Percentiles rank a stretch among this genome's conserved stretches.
These are phyloP conservation scores for Odobenus rosmarus DNA, from an alignment of 2,113 vertebrate species.

Conservation along the genomic window DNA sequence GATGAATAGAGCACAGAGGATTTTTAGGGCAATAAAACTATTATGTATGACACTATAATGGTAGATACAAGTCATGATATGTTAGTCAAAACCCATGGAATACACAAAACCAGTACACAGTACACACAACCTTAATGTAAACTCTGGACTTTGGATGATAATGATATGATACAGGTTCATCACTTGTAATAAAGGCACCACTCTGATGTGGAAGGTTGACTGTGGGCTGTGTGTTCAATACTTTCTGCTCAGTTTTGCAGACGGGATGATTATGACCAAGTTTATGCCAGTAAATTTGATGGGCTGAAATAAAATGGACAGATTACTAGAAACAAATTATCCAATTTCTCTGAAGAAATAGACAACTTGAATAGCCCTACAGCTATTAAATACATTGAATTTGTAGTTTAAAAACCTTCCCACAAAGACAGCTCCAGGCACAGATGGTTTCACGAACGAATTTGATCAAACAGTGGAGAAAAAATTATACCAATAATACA, in stretches of 20 bases:
- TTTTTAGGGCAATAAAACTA: not conserved
- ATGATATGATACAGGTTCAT: fast-evolving
- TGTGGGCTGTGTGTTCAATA: not conserved
- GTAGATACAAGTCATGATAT: not conserved
- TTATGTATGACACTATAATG: fast-evolving
- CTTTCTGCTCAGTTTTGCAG: too few species aligned
- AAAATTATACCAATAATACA: not conserved
- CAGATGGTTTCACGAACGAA: not conserved
- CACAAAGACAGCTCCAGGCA: not conserved
- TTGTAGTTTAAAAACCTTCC: not conserved
- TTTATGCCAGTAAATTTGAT: not conserved
- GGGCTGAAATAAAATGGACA: not conserved
- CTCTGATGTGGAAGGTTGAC: fast-evolving
- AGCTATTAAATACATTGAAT: not conserved
- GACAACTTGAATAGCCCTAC: not conserved
- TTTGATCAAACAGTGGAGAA: not conserved
- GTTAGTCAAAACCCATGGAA: not conserved
- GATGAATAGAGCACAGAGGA: not conserved
- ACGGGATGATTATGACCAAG: not conserved
- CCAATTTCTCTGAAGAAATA: not conserved
- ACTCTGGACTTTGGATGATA: fast-evolving
- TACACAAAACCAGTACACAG: too few species aligned
- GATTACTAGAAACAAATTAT: not conserved
- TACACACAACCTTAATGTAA: too few species aligned
- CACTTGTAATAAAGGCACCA: fast-evolving